phyloP scores from a whole-genome alignment of 1,140 invertebrate genomes.

The Heliconius hewitsoni region DNA sequence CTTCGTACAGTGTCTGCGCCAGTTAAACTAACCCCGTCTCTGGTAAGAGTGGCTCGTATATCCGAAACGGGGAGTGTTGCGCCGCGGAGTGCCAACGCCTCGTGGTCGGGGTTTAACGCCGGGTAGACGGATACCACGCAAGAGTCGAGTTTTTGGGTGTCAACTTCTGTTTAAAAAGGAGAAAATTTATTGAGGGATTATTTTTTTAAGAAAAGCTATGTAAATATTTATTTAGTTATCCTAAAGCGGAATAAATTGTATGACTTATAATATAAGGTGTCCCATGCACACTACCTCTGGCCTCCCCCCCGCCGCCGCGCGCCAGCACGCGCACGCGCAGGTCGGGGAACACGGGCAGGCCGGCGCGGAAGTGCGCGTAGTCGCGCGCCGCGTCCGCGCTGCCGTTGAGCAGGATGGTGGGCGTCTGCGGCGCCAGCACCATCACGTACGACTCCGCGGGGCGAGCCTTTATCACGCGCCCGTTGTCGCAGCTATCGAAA shows the following conservation, averaged over 20 bases:
- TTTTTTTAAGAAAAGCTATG: too few relatives aligned
- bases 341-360: conserved; percentile 92
- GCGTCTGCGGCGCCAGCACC: conserved; percentile 92
- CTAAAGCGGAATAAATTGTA: too few relatives aligned
- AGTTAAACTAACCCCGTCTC: conserved; percentile 91
- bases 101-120: conserved; percentile 96
- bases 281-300: conserved; percentile 28
- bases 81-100: conserved; percentile 89
- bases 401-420: conserved; percentile 91
- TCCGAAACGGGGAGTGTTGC: conserved; percentile 86
- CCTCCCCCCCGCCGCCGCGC: conserved; percentile 78
- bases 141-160: conserved; percentile 87
- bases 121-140: conserved; percentile 96
- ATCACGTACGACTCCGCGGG: conserved; percentile 91
- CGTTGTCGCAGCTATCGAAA: conserved; percentile 84
- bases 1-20: conserved; percentile 93
- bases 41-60: conserved; percentile 89
- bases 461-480: conserved; percentile 83
- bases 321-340: conserved; percentile 85
- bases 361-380: conserved; percentile 91
- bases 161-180: conserved; percentile 48
- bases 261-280: too few relatives aligned
- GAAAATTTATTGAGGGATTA: too few relatives aligned
- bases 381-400: conserved; percentile 91
- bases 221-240: too few relatives aligned